These are phyloP conservation scores for Diabrotica undecimpunctata DNA, from an alignment of 1,140 invertebrate genomes.

Conservation along the genomic window DNA sequence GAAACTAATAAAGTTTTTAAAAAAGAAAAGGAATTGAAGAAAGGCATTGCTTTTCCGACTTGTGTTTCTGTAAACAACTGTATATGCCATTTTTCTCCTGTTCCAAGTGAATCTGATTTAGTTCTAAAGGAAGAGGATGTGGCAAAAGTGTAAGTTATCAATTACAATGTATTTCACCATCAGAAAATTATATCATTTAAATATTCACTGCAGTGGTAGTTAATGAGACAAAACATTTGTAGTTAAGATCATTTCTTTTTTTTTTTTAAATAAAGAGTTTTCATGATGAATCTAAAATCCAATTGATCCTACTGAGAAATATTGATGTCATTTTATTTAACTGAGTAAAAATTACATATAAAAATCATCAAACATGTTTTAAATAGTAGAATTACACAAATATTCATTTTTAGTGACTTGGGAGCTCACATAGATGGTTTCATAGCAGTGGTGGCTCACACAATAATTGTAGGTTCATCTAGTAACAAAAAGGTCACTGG, in stretches of 20 bases:
- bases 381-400: neutral
- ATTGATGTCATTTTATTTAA: neutral
- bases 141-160: slow-evolving; percentile 87
- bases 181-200: neutral
- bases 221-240: neutral
- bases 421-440: slow-evolving; percentile 99
- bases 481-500: slow-evolving; percentile 71
- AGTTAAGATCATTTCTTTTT: no score
- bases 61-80: slow-evolving; percentile 99
- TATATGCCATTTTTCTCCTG: slow-evolving; percentile 97
- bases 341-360: slow-evolving; percentile 19
- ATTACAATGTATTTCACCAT: neutral
- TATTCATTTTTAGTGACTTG: slow-evolving; percentile 74
- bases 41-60: slow-evolving; percentile 98
- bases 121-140: slow-evolving; percentile 89
- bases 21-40: slow-evolving; percentile 97
- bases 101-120: slow-evolving; percentile 87
- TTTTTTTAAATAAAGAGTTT: no score
- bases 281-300: slow-evolving; percentile 26
- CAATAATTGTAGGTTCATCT: slow-evolving; percentile 82
- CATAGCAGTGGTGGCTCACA: slow-evolving; percentile 96
- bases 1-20: slow-evolving; percentile 97
- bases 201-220: neutral
- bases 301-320: slow-evolving; percentile 41
- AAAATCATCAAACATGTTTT: slow-evolving; percentile 7